Evolutionary conservation across 1,140 invertebrate species (phyloP), one percentile per base, ranked within the genome.

Genomic region (Psilanteris sp.): DNA sequence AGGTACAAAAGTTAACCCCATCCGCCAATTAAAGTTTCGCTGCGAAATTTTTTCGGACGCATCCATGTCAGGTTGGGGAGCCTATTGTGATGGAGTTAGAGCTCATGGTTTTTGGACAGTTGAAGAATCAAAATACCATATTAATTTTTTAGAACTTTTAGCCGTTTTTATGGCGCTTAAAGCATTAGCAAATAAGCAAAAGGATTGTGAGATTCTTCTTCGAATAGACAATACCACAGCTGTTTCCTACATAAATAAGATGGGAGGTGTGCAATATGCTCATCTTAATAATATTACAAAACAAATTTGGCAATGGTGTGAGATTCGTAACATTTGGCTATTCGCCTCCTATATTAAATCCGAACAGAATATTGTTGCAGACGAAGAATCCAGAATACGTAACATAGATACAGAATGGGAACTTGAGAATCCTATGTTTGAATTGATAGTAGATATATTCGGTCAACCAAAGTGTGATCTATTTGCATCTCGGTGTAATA

Each of bases 331-430:
- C 4, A 55, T 54, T 22, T 44, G 32, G 44, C 0, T 86, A 3
- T 80, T 79, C 22, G 83, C 82, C 3, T 82, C 84, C 1, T 86
- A 87, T 36, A 79, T 87, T 1, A 81, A 77, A 36, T 81, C 85
- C 1, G 77, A 77, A 39, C 70, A 86, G 13, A 83, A 83, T 41
- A 13, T 52, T 0, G 67, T 44, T 16, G 77, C 81, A 9, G 80
- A 83, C 22, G 14, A 16, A 32, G 48, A 73, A 39, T 81, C 80
- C 6, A 10, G 81, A 13, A 39, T 41, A 1, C 5, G 32, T 13
- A 55, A 79, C 18, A 59, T 70, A 11, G 82, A 85, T 32, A 70
- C 67, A 1, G 61, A 75, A 43, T 83, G 61, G 66, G 66, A 75
- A 29, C 9, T 77, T 1, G 22, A 41, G 24, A 4, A 55, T 2